phyloP scores from a whole-genome alignment of 2,888 invertebrate species.

The Apamea anceps region DNA sequence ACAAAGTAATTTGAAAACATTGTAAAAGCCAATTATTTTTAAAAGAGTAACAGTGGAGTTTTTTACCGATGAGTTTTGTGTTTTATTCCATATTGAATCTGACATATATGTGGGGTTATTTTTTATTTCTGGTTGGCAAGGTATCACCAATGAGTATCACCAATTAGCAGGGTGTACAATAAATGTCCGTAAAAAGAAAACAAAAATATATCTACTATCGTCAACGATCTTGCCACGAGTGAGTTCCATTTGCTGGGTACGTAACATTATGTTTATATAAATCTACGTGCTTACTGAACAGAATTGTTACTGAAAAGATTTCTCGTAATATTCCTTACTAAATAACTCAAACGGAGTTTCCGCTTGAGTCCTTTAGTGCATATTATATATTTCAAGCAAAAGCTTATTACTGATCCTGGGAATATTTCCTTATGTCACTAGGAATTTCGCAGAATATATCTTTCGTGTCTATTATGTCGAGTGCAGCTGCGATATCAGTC shows the following conservation, averaged over 20 bases:
- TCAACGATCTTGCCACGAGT: background rate
- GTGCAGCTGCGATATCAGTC: slow-evolving; percentile 6
- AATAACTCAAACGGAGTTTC: background rate
- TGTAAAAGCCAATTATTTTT: background rate
- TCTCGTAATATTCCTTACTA: background rate
- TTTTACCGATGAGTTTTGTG: background rate
- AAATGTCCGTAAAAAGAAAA: background rate
- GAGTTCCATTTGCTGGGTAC: background rate
- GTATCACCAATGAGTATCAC: background rate
- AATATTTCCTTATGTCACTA: slow-evolving; percentile 2
- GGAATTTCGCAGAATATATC: background rate
- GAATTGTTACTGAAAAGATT: background rate
- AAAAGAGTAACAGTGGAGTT: background rate
- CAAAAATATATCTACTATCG: background rate
- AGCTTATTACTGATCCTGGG: slow-evolving; percentile 12
- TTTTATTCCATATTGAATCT: too few relatives aligned
- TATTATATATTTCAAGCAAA: background rate
- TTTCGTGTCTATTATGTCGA: slow-evolving; percentile 1
- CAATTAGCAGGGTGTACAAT: background rate
- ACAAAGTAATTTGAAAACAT: background rate
- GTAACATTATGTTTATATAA: background rate
- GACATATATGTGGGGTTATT: too few relatives aligned
- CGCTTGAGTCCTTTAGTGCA: background rate
- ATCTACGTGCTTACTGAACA: background rate
- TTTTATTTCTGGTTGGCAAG: background rate